phyloP scores from a whole-genome alignment of 2,113 vertebrate genomes.

The Agelaius phoeniceus region DNA sequence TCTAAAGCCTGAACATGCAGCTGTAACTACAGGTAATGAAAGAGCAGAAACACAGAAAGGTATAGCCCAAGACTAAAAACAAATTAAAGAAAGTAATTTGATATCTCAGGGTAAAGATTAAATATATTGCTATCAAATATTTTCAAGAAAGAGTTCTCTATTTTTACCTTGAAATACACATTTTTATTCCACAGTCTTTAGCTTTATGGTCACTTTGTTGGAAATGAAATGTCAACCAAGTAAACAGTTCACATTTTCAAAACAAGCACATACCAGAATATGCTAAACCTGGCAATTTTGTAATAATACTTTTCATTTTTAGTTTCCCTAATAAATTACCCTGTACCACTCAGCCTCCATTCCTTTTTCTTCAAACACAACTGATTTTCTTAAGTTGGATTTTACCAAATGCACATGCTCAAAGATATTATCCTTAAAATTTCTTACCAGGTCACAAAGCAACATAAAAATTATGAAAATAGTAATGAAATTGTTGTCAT shows the following conservation, averaged over 20 bases:
- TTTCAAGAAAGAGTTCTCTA: background rate
- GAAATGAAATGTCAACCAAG: background rate
- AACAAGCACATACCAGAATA: background rate
- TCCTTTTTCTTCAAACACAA: background rate
- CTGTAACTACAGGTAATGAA: background rate
- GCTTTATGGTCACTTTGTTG: background rate
- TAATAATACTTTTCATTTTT: background rate
- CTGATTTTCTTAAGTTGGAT: background rate
- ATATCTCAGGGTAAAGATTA: background rate
- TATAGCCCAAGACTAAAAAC: background rate
- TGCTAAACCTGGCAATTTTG: background rate
- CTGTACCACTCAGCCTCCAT: background rate
- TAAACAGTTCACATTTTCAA: background rate
- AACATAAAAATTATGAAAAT: background rate
- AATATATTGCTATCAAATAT: background rate
- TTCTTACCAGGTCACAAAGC: background rate
- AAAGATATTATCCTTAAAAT: background rate
- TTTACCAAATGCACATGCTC: background rate
- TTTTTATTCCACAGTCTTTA: conserved; percentile 31
- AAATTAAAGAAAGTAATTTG: background rate
- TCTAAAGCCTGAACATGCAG: background rate
- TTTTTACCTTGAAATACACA: background rate
- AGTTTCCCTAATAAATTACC: background rate
- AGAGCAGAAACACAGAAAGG: background rate
- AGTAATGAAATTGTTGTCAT: background rate